These are phyloP conservation scores for Caenorhabditis parvicauda DNA, from an alignment of 2,888 invertebrate species.

Conservation along the genomic window DNA sequence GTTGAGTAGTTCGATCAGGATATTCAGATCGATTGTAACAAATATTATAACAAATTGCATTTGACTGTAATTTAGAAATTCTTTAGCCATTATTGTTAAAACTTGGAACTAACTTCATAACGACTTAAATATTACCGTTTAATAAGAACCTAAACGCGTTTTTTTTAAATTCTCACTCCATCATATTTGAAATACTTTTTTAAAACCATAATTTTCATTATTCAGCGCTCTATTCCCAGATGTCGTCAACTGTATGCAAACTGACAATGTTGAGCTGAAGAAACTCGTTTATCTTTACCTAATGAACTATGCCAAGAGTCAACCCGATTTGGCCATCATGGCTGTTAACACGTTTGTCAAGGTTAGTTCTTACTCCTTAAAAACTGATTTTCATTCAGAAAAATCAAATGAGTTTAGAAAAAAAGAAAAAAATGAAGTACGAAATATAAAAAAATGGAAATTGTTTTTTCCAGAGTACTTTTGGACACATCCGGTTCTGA, in stretches of 20 bases:
- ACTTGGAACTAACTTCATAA: too few species aligned
- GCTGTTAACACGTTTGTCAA: slow-evolving; percentile 99
- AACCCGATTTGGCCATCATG: slow-evolving; percentile 99
- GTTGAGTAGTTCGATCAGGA: too few species aligned
- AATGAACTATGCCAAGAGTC: slow-evolving; percentile 99
- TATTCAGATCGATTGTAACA: too few species aligned
- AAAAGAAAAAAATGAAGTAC: too few species aligned
- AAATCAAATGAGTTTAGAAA: not conserved
- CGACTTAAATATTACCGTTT: too few species aligned
- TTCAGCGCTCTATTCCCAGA: slow-evolving; percentile 87
- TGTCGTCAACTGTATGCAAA: slow-evolving; percentile 99
- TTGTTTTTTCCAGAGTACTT: not conserved
- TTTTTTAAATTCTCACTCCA: not conserved
- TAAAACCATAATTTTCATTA: slow-evolving; percentile 2
- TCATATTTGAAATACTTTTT: not conserved
- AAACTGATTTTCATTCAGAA: not conserved
- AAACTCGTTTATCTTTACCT: slow-evolving; percentile 96
- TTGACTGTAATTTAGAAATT: too few species aligned
- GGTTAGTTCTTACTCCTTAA: slow-evolving; percentile 73
- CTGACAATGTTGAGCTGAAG: slow-evolving; percentile 95
- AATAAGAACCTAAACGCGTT: too few species aligned
- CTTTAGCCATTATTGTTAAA: too few species aligned
- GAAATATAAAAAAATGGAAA: slow-evolving; percentile 4
- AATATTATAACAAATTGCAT: too few species aligned
- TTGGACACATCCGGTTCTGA: too few species aligned